These are phyloP conservation scores for Brachionus sp. DNA, from an alignment of 1,140 invertebrate genomes.

Conservation along the genomic window DNA sequence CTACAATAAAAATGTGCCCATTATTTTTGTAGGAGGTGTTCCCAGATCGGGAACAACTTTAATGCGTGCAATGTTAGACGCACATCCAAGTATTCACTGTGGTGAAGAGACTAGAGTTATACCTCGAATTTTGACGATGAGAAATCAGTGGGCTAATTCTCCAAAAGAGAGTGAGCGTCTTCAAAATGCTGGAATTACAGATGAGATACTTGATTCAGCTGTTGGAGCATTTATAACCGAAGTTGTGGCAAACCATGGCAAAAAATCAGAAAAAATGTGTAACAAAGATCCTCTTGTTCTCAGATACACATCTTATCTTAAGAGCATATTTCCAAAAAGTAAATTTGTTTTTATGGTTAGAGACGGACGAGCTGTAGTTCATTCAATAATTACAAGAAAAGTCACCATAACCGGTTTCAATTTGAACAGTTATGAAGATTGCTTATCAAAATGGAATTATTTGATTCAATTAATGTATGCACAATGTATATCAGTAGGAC, in stretches of 20 bases:
- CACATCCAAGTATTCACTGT: constrained; percentile 94
- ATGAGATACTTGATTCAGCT: constrained; percentile 85
- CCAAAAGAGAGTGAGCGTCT: constrained; percentile 71
- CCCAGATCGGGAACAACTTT: constrained; percentile 92
- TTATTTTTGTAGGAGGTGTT: constrained; percentile 84
- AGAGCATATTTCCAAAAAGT: constrained; percentile 67
- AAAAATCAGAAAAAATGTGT: constrained; percentile 80
- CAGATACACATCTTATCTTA: constrained; percentile 80
- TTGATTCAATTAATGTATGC: constrained; percentile 89
- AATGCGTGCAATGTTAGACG: constrained; percentile 94
- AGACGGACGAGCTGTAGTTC: constrained; percentile 92
- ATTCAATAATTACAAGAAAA: constrained; percentile 94
- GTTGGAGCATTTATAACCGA: constrained; percentile 93
- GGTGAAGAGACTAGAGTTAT: constrained; percentile 96
- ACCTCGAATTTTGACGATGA: constrained; percentile 77
- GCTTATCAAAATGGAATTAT: constrained; percentile 89
- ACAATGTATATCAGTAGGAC: constrained; percentile 81
- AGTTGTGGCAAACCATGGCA: constrained; percentile 73
- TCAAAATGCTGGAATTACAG: constrained; percentile 85
- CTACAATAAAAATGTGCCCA: constrained; percentile 7
- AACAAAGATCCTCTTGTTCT: constrained; percentile 97
- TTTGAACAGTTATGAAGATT: constrained; percentile 83
- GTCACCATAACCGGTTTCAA: constrained; percentile 97
- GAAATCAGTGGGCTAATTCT: constrained; percentile 85
- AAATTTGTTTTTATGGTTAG: constrained; percentile 98